Percentiles rank a stretch among this genome's conserved stretches.
Evolutionary conservation across 2,113 vertebrate species (phyloP).

Genomic region (Clarias macrocephalus): DNA sequence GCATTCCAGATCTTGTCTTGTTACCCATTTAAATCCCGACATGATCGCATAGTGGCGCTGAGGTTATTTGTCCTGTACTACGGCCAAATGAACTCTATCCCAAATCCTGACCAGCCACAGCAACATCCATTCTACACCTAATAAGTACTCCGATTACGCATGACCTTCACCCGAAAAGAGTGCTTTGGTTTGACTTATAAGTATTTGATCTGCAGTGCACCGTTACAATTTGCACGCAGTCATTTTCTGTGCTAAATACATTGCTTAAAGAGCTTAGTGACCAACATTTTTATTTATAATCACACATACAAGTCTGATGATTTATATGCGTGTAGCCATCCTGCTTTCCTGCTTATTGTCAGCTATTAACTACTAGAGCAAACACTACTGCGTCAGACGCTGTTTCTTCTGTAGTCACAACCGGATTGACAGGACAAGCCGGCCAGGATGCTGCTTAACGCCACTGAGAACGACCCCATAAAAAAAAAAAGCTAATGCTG

Average conservation of each 20-base stretch:
- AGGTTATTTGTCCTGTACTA: not conserved
- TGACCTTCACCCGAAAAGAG: not conserved
- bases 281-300: not conserved
- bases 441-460: not conserved
- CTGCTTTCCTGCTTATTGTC: not conserved
- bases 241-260: not conserved
- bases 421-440: not conserved
- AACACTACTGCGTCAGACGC: not conserved
- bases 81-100: not conserved
- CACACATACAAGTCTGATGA: not conserved
- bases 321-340: not conserved
- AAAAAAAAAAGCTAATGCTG: not conserved
- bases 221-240: not conserved
- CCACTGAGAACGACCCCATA: not conserved
- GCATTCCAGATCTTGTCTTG: not conserved
- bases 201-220: not conserved
- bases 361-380: not conserved
- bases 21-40: not conserved
- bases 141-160: not conserved
- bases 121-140: not conserved
- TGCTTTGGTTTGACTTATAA: not conserved
- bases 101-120: not conserved
- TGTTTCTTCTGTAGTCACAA: not conserved
- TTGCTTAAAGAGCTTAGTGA: too few species aligned
- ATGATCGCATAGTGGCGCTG: not conserved